These are phyloP conservation scores for Drosophila nannoptera DNA, from an alignment of 1,140 invertebrate genomes.

Conservation along the genomic window DNA sequence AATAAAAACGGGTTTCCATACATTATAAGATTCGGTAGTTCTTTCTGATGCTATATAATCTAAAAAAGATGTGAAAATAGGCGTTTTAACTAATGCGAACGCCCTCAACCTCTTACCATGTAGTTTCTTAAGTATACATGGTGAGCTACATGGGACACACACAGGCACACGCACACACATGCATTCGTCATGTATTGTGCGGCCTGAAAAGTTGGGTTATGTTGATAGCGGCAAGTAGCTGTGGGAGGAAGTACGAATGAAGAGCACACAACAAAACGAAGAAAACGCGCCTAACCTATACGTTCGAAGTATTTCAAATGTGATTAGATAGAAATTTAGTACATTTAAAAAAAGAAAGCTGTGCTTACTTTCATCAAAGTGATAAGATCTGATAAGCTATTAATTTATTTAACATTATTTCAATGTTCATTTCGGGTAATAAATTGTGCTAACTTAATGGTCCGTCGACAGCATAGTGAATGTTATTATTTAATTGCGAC, in stretches of 20 bases:
- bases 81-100: conserved; percentile 16
- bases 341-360: no score
- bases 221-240: conserved; percentile 41
- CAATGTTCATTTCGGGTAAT: no score
- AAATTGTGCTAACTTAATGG: no score
- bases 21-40: no score
- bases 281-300: conserved; percentile 7
- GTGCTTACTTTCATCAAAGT: no score
- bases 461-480: no score
- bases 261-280: conserved; percentile 35
- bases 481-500: no score
- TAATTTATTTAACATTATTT: no score
- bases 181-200: conserved; percentile 57
- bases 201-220: conserved; percentile 59
- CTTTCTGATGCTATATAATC: no score
- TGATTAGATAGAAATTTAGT: no score
- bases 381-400: no score
- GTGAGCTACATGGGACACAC: conserved; percentile 45
- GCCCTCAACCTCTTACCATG: conserved; percentile 41
- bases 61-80: neutral
- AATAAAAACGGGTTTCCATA: neutral
- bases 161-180: conserved; percentile 22
- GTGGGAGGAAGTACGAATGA: conserved; percentile 44
- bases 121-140: conserved; percentile 54
- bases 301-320: neutral